Evolutionary conservation across 2,113 vertebrate species (phyloP).

Genomic region (Xerus inauris): DNA sequence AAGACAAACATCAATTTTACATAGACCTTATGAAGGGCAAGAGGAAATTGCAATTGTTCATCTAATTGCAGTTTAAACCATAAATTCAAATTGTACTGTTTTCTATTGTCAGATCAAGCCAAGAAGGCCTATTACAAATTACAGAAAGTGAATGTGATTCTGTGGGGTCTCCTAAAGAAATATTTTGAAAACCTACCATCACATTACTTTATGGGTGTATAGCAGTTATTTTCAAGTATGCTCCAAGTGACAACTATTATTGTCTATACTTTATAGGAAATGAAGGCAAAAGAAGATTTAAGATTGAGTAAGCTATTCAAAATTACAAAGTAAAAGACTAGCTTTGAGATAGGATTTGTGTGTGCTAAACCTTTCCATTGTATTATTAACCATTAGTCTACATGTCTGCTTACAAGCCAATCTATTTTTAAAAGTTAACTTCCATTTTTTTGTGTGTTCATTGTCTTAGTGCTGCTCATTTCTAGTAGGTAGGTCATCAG

Average conservation of each 20-base stretch:
- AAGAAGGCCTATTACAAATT: conserved; percentile 42
- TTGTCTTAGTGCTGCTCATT: conserved; percentile 11
- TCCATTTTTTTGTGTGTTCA: conserved; percentile 29
- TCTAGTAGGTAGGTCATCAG: conserved; percentile 14
- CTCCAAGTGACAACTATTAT: conserved; percentile 40
- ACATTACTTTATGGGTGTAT: conserved; percentile 15
- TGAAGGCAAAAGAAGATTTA: conserved; percentile 41
- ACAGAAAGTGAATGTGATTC: conserved; percentile 36
- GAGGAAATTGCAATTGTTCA: conserved; percentile 57
- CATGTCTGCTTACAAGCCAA: conserved; percentile 21
- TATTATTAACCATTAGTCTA: neutral
- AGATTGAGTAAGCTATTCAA: conserved; percentile 35
- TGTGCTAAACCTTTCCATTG: conserved; percentile 46
- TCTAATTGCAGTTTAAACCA: conserved; percentile 47
- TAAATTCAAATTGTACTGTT: conserved; percentile 61
- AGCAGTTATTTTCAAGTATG: conserved; percentile 72
- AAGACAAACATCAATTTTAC: conserved; percentile 63
- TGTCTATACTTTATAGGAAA: conserved; percentile 50
- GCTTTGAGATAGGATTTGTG: conserved; percentile 5
- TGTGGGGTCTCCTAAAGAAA: neutral
- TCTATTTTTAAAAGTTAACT: conserved; percentile 52
- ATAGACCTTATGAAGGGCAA: conserved; percentile 39
- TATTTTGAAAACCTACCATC: conserved; percentile 52
- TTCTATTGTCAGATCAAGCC: conserved; percentile 38
- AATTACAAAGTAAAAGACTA: conserved; percentile 30